Conservation (phyloP, 1,140 invertebrate genomes). For the Hypsibius dujardini region DNA sequence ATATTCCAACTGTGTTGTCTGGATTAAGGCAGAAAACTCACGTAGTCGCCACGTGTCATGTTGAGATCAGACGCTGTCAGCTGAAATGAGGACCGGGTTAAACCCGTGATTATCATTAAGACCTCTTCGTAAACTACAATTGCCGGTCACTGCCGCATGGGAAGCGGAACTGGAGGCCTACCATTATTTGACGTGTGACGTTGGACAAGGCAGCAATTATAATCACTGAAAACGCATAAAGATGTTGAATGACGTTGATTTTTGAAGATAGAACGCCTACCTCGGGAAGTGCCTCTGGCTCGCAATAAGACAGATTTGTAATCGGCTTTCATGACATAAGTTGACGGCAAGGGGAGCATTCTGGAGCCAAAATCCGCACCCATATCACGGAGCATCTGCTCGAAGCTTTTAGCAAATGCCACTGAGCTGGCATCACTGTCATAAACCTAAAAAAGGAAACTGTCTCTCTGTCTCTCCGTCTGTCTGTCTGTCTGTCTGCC, state of each 20-base stretch:
- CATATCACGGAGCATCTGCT: not conserved
- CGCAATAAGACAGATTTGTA: not conserved
- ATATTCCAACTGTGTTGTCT: not conserved
- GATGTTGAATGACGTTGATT: not conserved
- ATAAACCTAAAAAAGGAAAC: not conserved
- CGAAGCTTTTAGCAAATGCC: not conserved
- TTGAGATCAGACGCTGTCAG: not conserved
- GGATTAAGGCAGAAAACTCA: not conserved
- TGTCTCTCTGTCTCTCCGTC: not conserved
- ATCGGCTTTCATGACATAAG: not conserved
- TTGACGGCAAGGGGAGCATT: not conserved
- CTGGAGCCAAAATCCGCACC: conserved; percentile 1
- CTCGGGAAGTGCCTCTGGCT: not conserved
- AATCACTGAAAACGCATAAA: not conserved
- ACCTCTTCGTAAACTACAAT: no score
- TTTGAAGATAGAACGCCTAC: not conserved
- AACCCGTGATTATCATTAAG: not conserved
- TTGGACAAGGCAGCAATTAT: not conserved
- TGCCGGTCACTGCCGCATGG: no score
- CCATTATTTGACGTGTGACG: not conserved
- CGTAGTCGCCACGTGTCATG: not conserved
- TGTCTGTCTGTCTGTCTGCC: no score
- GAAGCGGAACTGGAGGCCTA: no score
- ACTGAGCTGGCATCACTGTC: not conserved
- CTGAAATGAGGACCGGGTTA: not conserved